Conservation (phyloP, 2,113 vertebrate genomes). For the Archocentrus centrarchus region DNA sequence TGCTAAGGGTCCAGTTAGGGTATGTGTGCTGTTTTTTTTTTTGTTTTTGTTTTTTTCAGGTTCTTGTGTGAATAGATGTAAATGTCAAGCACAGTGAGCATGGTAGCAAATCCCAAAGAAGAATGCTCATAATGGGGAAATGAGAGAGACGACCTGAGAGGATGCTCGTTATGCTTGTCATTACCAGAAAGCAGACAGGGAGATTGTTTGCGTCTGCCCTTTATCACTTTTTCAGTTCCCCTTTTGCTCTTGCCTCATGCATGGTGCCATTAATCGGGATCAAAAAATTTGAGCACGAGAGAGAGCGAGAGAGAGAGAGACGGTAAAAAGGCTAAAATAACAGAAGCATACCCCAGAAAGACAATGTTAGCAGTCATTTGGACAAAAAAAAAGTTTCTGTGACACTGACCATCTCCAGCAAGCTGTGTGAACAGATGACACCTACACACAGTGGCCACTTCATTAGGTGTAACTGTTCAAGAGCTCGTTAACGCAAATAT, state of each 20-base stretch:
- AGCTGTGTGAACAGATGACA: not conserved
- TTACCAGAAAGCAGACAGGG: slow-evolving; percentile 66
- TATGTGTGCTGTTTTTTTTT: not conserved
- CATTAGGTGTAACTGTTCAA: not conserved
- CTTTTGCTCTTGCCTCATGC: slow-evolving; percentile 45
- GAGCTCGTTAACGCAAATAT: not conserved
- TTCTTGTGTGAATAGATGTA: slow-evolving; percentile 50
- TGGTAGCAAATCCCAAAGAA: slow-evolving; percentile 67
- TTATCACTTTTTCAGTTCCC: slow-evolving; percentile 51
- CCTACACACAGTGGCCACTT: not conserved
- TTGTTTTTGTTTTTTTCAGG: not conserved
- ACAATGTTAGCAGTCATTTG: slow-evolving; percentile 6
- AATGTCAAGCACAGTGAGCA: slow-evolving; percentile 68
- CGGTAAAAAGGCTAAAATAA: slow-evolving; percentile 50
- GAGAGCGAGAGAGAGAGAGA: slow-evolving; percentile 7
- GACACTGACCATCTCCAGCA: not conserved
- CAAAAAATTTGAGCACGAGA: slow-evolving; percentile 25
- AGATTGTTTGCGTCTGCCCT: slow-evolving; percentile 62
- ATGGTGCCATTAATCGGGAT: slow-evolving; percentile 62
- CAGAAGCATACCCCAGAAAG: slow-evolving; percentile 32
- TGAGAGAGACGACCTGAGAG: slow-evolving; percentile 64
- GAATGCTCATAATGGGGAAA: slow-evolving; percentile 67
- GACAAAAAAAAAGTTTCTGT: slow-evolving; percentile 26
- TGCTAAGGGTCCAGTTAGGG: slow-evolving; percentile 61
- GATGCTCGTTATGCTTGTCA: slow-evolving; percentile 64